A percentile compares a stretch with the other conserved stretches of the same genome.
phyloP scores from a whole-genome alignment of 1,140 invertebrate genomes.

The Pseudobourletiella spinata region DNA sequence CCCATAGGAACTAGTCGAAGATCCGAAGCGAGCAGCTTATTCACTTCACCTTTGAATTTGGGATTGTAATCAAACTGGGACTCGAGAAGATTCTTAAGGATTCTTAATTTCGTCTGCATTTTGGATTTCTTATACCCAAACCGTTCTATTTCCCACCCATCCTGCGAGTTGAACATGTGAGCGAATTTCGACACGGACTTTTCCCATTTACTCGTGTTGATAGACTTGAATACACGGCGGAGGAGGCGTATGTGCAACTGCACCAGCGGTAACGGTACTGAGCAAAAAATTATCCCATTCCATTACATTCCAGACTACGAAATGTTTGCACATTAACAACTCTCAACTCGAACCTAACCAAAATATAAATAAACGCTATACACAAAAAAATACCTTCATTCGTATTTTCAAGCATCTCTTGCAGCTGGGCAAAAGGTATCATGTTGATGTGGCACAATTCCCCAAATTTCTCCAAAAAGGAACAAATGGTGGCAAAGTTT shows the following conservation, averaged over 20 bases:
- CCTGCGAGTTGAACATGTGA: slow-evolving; percentile 75
- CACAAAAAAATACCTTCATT: slow-evolving; percentile 60
- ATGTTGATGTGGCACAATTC: slow-evolving; percentile 63
- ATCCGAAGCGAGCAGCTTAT: slow-evolving; percentile 65
- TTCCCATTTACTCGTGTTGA: slow-evolving; percentile 83
- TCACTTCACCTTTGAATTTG: slow-evolving; percentile 88
- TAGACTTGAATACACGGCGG: slow-evolving; percentile 72
- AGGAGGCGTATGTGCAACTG: slow-evolving; percentile 83
- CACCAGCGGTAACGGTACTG: slow-evolving; percentile 66
- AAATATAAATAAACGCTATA: background rate
- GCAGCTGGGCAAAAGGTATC: slow-evolving; percentile 68
- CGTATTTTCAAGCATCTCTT: slow-evolving; percentile 77
- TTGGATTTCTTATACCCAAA: slow-evolving; percentile 92
- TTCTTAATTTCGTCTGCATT: slow-evolving; percentile 71
- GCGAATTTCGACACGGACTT: slow-evolving; percentile 80
- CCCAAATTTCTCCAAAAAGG: slow-evolving; percentile 79
- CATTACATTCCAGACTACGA: too few species aligned
- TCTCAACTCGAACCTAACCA: background rate
- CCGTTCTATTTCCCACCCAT: slow-evolving; percentile 92
- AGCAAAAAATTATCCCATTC: slow-evolving; percentile 43
- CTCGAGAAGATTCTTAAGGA: slow-evolving; percentile 86
- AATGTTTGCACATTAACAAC: too few species aligned
- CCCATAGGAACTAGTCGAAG: slow-evolving; percentile 79
- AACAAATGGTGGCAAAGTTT: slow-evolving; percentile 91
- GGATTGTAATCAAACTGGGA: slow-evolving; percentile 88